Evolutionary conservation across 2,888 invertebrate species (phyloP), one percentile per base, ranked within the genome.

Genomic region (Pilophorus perplexus): DNA sequence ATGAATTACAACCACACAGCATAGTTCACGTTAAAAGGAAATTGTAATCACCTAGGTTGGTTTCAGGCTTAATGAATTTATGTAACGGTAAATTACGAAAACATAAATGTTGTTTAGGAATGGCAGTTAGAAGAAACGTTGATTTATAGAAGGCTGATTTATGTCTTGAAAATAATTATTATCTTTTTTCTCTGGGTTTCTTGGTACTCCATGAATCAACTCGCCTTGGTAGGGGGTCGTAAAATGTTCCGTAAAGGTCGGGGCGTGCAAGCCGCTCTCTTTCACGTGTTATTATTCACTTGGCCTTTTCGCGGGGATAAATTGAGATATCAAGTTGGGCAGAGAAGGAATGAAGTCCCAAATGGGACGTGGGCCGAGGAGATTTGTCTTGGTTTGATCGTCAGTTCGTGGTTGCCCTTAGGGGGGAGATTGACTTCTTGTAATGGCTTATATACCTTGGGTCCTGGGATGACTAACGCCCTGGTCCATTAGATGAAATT

Each of bases 401-500:
- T 42, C 42, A 42, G 42, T 42, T 42, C 14, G 42, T 14, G 42
- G 42, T 42, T 42, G 14, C 42, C 42, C 42, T 14, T 14, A 42
- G 42, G 42, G n/a, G n/a, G 42, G 14, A 42, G 42, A 42, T 42
- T 42, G 42, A 42, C 42, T 42, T 14, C 42, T 42, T 42, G 16
- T 42, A 42, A 42, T 42, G 14, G 42, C 42, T 42, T 14, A 10
- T n/a, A n/a, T 42, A 42, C 42, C 42, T 42, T 42, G 12, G 33
- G 33, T 33, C 12, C 12, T 12, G 12, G 6, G 52, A 28, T 52
- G 52, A 52, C 52, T 52, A 52, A 52, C 28, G 33, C 28, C 28
- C 44, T 44, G n/a, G 27, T 52, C 52, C 52, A 52, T 52, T 52
- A 52, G 52, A 25, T 18, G 2, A 28, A 52, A 52, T 52, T 28